Evolutionary conservation across 2,888 invertebrate genomes (phyloP), one percentile per base, ranked within the genome.

Genomic region (Eucera pruinosa): DNA sequence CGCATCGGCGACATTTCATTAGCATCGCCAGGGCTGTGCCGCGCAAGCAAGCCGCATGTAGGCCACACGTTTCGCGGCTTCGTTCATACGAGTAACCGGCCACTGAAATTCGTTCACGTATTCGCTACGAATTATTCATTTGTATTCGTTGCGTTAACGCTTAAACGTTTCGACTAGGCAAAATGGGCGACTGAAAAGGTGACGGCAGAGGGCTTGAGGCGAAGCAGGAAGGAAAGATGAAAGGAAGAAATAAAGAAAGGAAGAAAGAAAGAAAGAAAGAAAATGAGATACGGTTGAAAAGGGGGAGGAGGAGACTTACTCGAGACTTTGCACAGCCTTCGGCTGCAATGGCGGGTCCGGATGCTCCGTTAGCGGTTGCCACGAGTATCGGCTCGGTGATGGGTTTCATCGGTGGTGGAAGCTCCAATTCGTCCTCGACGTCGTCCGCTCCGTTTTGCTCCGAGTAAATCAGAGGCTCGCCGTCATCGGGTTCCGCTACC

Each of bases 361-460:
- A 85, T 1, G 90, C 85, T 27, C 89, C 89, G 62, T 90, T 91
- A 80, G 91, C 85, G 74, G 92, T 87, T 2, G 93, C 89, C 7
- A 93, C 93, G 64, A 94, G 91, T 61, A 94, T 93, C 39, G 94
- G 93, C 89, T 96, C 97, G 91, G 97, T 96, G 85, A 98, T 97
- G n/a, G 97, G 97, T 90, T 97, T 97, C 98, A 98, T 98, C 1
- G 98, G 98, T 41, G 98, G 98, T 64, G 98, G 98, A 86, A 98
- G 93, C 93, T 98, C 98, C 15, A 97, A 94, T n/a, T 97, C 97
- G 82, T 96, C 96, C 83, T 96, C 96, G 15, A 93, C 95, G 89
- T 97, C 97, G 88, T 97, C 97, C 68, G 95, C 94, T 68, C 94
- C 94, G 60, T 94, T 93, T 66, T 94, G 93, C 48, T 94, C 92